Conservation (phyloP, 2,797 vertebrate species). For the Phataginus tetradactyla region DNA sequence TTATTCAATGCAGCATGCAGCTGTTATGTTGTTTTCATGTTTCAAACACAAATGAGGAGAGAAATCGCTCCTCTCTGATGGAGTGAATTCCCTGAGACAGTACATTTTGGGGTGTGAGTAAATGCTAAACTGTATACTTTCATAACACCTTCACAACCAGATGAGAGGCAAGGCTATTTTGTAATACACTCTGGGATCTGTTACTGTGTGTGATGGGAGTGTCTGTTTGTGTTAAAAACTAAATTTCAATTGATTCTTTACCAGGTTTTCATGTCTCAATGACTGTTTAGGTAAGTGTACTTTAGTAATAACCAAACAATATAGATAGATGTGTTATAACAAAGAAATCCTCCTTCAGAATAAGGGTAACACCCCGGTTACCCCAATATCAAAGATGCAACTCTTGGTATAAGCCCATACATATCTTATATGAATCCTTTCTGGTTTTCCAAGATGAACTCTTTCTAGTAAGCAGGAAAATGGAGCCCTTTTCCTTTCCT, state of each 20-base stretch:
- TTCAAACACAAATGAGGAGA: slow-evolving; percentile 88
- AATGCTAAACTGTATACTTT: slow-evolving; percentile 54
- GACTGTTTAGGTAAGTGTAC: background rate
- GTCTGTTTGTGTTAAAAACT: background rate
- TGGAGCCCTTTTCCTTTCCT: background rate
- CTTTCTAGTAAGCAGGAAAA: background rate
- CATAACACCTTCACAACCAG: slow-evolving; percentile 58
- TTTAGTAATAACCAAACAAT: background rate
- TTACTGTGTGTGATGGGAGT: background rate
- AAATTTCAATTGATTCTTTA: background rate
- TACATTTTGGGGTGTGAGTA: slow-evolving; percentile 69
- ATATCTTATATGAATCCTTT: background rate
- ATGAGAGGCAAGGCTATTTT: background rate
- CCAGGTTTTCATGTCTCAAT: background rate
- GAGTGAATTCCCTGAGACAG: slow-evolving; percentile 77
- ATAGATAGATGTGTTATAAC: background rate
- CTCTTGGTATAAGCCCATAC: background rate
- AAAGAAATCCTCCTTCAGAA: background rate
- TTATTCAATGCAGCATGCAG: slow-evolving; percentile 90
- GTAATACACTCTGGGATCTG: background rate
- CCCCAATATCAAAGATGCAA: background rate
- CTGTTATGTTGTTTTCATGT: slow-evolving; percentile 90
- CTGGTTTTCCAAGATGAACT: background rate
- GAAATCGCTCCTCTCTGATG: slow-evolving; percentile 84
- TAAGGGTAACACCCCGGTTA: background rate